These are phyloP conservation scores for Cephus rjabovi DNA, from an alignment of 2,888 invertebrate species.

Conservation along the genomic window DNA sequence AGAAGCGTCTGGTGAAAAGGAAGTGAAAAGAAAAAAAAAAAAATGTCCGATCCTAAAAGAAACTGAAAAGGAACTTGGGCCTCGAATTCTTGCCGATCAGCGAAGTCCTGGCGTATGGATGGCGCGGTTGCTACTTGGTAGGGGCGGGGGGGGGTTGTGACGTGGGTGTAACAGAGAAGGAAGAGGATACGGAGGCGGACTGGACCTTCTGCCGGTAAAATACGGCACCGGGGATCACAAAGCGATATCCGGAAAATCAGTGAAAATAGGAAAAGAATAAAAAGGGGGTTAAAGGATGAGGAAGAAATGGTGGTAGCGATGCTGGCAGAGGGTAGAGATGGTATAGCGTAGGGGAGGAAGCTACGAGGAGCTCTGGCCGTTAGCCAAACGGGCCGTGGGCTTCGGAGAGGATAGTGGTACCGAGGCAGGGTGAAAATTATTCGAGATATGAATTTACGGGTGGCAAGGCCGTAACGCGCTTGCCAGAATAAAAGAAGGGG, in stretches of 20 bases:
- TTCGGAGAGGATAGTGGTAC: constrained; percentile 21
- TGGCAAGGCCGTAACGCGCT: constrained; percentile 34
- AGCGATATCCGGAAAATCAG: constrained; percentile 32
- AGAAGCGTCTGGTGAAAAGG: background rate
- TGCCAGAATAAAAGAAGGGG: constrained; percentile 35
- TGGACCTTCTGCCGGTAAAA: constrained; percentile 20
- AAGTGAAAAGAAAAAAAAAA: background rate
- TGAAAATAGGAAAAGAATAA: constrained; percentile 3
- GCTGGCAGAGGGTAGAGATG: constrained; percentile 1
- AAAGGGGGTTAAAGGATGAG: background rate
- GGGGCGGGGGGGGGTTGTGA: background rate
- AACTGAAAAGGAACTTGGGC: background rate
- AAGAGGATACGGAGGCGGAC: background rate
- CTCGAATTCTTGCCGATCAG: background rate
- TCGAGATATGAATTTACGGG: constrained; percentile 64
- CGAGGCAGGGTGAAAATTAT: constrained; percentile 59
- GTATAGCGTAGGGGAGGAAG: constrained; percentile 15
- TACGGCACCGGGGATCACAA: constrained; percentile 26
- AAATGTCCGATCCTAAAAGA: background rate
- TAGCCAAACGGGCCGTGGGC: constrained; percentile 42
- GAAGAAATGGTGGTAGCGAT: background rate
- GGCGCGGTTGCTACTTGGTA: background rate
- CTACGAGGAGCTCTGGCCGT: constrained; percentile 43
- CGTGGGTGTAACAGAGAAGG: background rate
- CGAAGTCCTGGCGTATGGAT: background rate